Base-by-base conservation (phyloP, 2,888 invertebrate species). In the Oasisia sp. region DNA sequence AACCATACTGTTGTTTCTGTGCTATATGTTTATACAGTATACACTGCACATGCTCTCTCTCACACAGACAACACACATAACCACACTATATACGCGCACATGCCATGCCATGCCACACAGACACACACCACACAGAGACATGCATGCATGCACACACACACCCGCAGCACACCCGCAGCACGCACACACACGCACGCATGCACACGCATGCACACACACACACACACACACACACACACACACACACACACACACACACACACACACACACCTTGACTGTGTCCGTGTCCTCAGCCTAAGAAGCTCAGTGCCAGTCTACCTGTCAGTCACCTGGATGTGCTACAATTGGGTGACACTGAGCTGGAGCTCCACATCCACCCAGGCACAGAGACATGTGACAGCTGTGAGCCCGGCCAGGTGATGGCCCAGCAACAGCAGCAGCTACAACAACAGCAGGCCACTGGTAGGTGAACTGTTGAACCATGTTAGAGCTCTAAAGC, bases 311-410 rank as follows among this genome's bases (percentile, higher is more conserved):
- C 50, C 14, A 32, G 89, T 3, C 89, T 89, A 38, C 94, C 97
- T 97, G 97, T 98, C 94, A 96, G 95, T 1, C 98, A 98, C 95
- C 97, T 97, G 19, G 98, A 98, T 95, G 96, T 97, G 1, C 95
- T 98, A 91, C 97, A 97, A 95, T 95, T 97, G 9, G 98, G 98
- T 14, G 95, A 94, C 92, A 95, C 95, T 0, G 93, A 93, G 27
- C 92, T 96, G 38, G 92, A 95, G 32, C 93, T 96, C 90, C 96
- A 96, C 94, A 96, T 99, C 93, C 99, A 99, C 95, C 97, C 97
- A 4, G 99, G 99, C 0, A 97, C 97, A 93, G 98, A 98, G 94
- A 99, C 99, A 0, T 99, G 99, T 95, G 98, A 98, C 0, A 97
- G 98, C 93, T 99, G 99, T 96, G 99, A 99, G 96, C 99, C 99